Conservation (phyloP, 2,888 invertebrate genomes). For the Trachelus stipa region DNA sequence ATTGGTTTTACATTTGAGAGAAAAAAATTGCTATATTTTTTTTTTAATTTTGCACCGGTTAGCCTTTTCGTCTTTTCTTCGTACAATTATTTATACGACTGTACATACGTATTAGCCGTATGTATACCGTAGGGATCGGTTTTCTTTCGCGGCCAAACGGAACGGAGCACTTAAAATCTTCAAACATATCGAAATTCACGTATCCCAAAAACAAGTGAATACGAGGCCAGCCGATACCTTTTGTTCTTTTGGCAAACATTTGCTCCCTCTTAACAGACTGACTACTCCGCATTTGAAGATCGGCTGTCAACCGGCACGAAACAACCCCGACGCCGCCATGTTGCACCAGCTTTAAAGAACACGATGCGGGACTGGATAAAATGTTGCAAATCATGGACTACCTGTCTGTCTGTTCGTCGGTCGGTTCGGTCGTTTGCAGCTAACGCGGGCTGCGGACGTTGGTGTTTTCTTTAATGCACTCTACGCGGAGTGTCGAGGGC, state of each 20-base stretch:
- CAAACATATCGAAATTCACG: slow-evolving; percentile 57
- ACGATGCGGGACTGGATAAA: slow-evolving; percentile 55
- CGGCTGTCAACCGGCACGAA: slow-evolving; percentile 6
- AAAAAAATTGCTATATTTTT: neutral
- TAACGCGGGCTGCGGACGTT: slow-evolving; percentile 6
- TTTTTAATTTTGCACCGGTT: neutral
- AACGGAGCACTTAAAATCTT: slow-evolving; percentile 45
- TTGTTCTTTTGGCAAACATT: slow-evolving; percentile 57
- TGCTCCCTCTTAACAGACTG: slow-evolving; percentile 28
- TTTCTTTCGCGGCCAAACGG: slow-evolving; percentile 23
- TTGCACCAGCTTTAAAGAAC: slow-evolving; percentile 34
- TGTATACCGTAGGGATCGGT: slow-evolving; percentile 31
- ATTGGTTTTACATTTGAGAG: neutral
- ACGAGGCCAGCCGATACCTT: slow-evolving; percentile 50
- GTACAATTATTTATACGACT: neutral
- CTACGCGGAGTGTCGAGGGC: slow-evolving; percentile 18
- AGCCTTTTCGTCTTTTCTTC: neutral
- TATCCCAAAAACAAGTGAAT: slow-evolving; percentile 44
- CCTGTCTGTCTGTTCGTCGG: slow-evolving; percentile 53
- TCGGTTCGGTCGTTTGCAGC: neutral
- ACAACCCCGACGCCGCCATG: slow-evolving; percentile 33
- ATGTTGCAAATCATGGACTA: slow-evolving; percentile 66
- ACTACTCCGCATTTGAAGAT: neutral
- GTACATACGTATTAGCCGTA: neutral
- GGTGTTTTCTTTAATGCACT: slow-evolving; percentile 34